A percentile compares a stretch with the other conserved stretches of the same genome.
Evolutionary conservation across 2,113 vertebrate genomes (phyloP).

Genomic region (Panthera uncia): DNA sequence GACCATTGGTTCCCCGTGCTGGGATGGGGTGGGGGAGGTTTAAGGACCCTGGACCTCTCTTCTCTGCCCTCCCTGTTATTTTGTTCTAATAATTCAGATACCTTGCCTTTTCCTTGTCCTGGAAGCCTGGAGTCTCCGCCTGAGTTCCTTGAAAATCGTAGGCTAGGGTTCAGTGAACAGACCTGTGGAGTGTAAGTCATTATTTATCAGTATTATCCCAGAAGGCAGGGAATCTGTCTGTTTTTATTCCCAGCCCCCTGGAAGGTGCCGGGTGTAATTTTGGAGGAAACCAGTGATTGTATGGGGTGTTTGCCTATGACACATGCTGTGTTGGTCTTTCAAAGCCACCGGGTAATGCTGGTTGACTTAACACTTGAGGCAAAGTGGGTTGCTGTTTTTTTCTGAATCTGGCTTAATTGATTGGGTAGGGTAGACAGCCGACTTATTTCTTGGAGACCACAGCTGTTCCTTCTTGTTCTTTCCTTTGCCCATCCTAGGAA

Average conservation of each 20-base stretch:
- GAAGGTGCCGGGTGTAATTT: background rate
- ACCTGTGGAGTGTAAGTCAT: background rate
- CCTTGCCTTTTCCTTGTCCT: background rate
- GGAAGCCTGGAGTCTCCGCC: background rate
- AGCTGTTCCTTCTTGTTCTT: background rate
- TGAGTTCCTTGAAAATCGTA: background rate
- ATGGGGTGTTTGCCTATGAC: background rate
- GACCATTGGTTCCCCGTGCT: background rate
- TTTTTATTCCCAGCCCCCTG: background rate
- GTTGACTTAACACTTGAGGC: background rate
- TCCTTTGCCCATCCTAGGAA: background rate
- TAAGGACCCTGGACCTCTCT: background rate
- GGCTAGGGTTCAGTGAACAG: background rate
- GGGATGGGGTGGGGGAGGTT: background rate
- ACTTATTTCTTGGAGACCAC: background rate
- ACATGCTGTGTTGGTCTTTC: background rate
- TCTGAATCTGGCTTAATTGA: background rate
- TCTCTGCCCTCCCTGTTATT: background rate
- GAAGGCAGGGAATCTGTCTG: background rate
- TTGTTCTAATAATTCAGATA: background rate
- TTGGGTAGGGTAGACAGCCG: background rate
- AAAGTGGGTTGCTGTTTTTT: constrained; percentile 14
- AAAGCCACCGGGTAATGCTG: background rate
- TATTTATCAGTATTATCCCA: background rate
- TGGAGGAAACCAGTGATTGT: background rate